Conservation (phyloP, 37 sponge, comb jelly and placozoan species). For the Diacarnus erythraeanus region DNA sequence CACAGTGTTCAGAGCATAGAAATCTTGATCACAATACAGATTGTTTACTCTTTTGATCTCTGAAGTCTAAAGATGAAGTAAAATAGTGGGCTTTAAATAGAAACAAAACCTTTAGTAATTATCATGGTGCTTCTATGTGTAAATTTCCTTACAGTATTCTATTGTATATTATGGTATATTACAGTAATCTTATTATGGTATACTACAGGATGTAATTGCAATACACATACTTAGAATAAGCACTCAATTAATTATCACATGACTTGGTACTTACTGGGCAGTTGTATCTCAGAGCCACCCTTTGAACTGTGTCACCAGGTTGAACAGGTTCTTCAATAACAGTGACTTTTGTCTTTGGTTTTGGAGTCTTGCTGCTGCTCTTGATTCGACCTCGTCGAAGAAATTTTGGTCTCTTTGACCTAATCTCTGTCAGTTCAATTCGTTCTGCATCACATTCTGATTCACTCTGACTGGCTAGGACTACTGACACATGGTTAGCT, state of each 20-base stretch:
- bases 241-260: background rate
- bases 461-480: conserved; percentile 25
- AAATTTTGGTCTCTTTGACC: conserved; percentile 4
- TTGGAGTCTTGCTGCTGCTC: conserved; percentile 21
- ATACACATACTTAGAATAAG: background rate
- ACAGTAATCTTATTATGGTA: too few relatives aligned
- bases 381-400: conserved; percentile 15
- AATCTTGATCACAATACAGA: conserved; percentile 74
- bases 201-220: background rate
- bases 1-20: conserved; percentile 73
- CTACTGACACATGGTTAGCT: conserved; percentile 9
- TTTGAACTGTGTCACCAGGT: conserved; percentile 67
- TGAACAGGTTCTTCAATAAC: conserved; percentile 62
- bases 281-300: conserved; percentile 73
- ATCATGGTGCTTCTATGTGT: too few relatives aligned
- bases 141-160: too few relatives aligned
- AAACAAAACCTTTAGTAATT: background rate
- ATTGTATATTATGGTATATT: too few relatives aligned
- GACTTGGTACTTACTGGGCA: conserved; percentile 47
- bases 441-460: conserved; percentile 36
- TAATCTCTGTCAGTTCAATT: conserved; percentile 50
- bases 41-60: conserved; percentile 76
- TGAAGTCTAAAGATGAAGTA: conserved; percentile 41
- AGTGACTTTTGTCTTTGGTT: conserved; percentile 1
- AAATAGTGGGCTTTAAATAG: background rate